Evolutionary conservation across 2,113 vertebrate genomes (phyloP).

Genomic region (Ctenodactylus gundi): DNA sequence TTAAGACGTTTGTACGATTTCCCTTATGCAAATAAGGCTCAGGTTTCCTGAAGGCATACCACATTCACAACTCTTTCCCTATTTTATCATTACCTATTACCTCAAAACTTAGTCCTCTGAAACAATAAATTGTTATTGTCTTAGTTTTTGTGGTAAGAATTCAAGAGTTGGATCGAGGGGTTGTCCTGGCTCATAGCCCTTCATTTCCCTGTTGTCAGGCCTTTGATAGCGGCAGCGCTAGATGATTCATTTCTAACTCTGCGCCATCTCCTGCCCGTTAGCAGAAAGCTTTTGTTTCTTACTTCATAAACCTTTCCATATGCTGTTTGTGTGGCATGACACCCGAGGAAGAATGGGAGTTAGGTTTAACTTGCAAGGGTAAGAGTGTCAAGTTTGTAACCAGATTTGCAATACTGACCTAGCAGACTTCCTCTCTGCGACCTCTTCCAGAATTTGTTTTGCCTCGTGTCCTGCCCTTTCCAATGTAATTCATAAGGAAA

Average conservation of each 20-base stretch:
- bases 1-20: background rate
- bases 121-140: background rate
- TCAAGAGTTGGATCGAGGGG: background rate
- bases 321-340: background rate
- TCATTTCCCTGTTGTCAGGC: background rate
- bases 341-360: background rate
- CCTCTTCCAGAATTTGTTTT: background rate
- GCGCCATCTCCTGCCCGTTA: background rate
- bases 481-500: background rate
- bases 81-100: background rate
- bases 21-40: background rate
- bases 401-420: background rate
- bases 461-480: background rate
- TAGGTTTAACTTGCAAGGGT: background rate
- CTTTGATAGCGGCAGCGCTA: too few species aligned
- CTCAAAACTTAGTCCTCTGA: background rate
- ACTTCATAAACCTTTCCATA: fast-evolving
- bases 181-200: background rate
- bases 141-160: background rate
- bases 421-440: fast-evolving
- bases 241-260: background rate
- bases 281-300: background rate
- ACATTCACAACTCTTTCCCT: background rate
- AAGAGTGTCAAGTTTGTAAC: background rate
- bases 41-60: background rate